Percentiles rank a stretch among this genome's conserved stretches.
These are phyloP conservation scores for Poeciliopsis occidentalis DNA, from an alignment of 2,113 vertebrate species.

Conservation along the genomic window DNA sequence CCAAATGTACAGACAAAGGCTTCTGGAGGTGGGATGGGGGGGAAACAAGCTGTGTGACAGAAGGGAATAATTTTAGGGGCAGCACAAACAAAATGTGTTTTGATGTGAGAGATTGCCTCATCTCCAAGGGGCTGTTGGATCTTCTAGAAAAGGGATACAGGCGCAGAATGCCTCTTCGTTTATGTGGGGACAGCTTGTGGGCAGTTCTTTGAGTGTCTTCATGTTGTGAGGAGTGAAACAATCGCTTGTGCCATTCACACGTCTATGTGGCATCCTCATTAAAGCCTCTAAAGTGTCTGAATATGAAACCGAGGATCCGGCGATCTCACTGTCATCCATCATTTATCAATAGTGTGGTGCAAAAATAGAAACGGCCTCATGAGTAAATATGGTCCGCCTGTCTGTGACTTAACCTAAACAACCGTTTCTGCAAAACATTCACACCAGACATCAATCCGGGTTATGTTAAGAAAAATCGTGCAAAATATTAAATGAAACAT, in stretches of 20 bases:
- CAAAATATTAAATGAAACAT: too few relatives aligned
- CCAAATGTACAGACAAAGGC: constrained; percentile 50
- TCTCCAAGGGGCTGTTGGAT: constrained; percentile 47
- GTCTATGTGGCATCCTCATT: constrained; percentile 51
- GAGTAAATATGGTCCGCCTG: not conserved
- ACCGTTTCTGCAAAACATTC: too few relatives aligned
- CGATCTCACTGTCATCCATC: constrained; percentile 14
- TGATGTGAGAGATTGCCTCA: constrained; percentile 63
- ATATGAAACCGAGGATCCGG: constrained; percentile 21
- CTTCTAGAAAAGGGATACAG: constrained; percentile 45
- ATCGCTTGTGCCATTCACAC: constrained; percentile 37
- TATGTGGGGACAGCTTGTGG: constrained; percentile 40
- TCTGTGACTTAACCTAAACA: not conserved
- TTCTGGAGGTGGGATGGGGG: constrained; percentile 12
- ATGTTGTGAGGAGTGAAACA: constrained; percentile 55
- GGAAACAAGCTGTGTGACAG: constrained; percentile 46
- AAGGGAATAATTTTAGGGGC: constrained; percentile 42
- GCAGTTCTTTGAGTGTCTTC: constrained; percentile 48
- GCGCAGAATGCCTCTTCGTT: constrained; percentile 48
- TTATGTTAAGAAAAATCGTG: too few relatives aligned
- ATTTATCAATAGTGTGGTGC: constrained; percentile 21
- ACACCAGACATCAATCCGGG: too few relatives aligned
- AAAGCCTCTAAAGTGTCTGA: constrained; percentile 42
- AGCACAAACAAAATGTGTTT: constrained; percentile 57
- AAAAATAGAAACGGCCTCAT: too few relatives aligned